Evolutionary conservation across 2,797 vertebrate genomes (phyloP).

Genomic region (Strix occidentalis): DNA sequence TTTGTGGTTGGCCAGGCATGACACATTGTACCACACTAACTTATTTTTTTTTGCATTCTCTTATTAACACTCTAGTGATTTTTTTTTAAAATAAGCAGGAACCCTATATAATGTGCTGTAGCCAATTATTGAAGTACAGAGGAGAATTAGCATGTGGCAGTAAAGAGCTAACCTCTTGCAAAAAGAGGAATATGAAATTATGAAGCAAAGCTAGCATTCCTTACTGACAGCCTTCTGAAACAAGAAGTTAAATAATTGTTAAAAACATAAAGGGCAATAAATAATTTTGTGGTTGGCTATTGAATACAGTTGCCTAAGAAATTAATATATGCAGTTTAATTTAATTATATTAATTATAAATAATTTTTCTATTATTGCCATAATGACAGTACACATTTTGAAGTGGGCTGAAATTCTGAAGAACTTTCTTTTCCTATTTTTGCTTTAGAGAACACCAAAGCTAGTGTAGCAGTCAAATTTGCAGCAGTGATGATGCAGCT

Average conservation of each 20-base stretch:
- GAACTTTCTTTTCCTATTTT: background rate
- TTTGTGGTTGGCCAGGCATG: conserved; percentile 37
- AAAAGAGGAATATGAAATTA: background rate
- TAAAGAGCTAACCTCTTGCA: background rate
- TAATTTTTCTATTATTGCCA: background rate
- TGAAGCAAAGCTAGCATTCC: background rate
- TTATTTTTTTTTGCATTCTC: background rate
- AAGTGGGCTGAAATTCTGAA: background rate
- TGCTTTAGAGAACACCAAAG: background rate
- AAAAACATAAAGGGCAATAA: background rate
- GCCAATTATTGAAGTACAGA: background rate
- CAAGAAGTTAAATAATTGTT: background rate
- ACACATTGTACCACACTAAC: background rate
- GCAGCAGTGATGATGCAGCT: background rate
- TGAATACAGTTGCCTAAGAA: background rate
- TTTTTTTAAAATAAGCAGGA: background rate
- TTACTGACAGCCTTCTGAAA: background rate
- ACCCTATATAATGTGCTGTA: background rate
- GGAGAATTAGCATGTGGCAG: background rate
- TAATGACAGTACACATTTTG: background rate
- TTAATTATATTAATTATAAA: background rate
- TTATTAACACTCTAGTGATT: background rate
- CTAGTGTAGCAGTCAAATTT: background rate
- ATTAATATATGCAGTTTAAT: background rate
- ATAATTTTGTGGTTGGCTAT: background rate